Evolutionary conservation across 2,888 invertebrate genomes (phyloP), one percentile per base, ranked within the genome.

Genomic region (Lasioglossum zephyrum): DNA sequence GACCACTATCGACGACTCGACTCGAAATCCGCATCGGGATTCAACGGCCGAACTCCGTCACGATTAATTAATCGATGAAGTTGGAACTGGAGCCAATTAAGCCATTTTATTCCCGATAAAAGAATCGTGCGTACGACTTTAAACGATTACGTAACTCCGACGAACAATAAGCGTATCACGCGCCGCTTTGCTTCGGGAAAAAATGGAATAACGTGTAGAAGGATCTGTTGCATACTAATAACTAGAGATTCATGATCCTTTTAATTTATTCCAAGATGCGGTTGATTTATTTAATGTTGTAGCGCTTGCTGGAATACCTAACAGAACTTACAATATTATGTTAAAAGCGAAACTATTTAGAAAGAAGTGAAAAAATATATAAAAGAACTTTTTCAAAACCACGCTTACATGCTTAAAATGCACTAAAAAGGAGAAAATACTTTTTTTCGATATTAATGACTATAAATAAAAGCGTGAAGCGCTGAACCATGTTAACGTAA

Each of bases 71-170:
- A 66, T 72, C 73, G 57, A 39, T 82, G 77, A 73, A 81, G 88
- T 87, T 86, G 86, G 84, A 88, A 89, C 73, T 80, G 82, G 78
- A 88, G 85, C 87, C 86, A 80, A 79, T 88, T 84, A 88, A 88
- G 63, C 69, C 82, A 39, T 73, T 86, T 88, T 82, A 85, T 83
- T 66, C 69, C 76, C 22, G 11, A 26, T 18, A 44, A 47, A 57
- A 81, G 36, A 82, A 60, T 18, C 57, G 3, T 18, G 80, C 39
- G 76, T 63, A 72, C 39, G 69, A 73, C 81, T 49, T 74, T 63
- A 63, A n/a, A 18, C 49, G 49, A 81, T 90, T 90, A 36, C 69
- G 39, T 69, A 69, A 69, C 22, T 22, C 22, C n/a, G 9, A 18
- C 69, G 39, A 41, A 41, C 18, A 69, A 69, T 11, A 69, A 22